Evolutionary conservation across 2,888 invertebrate species (phyloP).

Genomic region (Athalia cordata): DNA sequence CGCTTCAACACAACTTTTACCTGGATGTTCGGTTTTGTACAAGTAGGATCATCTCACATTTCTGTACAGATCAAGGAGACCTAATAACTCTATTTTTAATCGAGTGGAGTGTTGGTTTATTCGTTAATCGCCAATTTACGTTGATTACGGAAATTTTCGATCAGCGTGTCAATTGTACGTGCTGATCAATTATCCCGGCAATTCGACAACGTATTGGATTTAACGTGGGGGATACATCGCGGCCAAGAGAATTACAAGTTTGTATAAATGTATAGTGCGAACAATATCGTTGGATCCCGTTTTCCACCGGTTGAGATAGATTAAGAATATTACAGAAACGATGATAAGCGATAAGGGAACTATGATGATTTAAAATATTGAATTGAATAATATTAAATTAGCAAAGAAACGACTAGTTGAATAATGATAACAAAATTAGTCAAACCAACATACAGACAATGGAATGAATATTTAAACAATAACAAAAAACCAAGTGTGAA

Average conservation of each 20-base stretch:
- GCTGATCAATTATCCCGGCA: background rate
- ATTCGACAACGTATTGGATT: conserved; percentile 7
- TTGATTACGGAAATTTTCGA: conserved; percentile 8
- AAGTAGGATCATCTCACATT: conserved; percentile 52
- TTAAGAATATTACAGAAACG: conserved; percentile 53
- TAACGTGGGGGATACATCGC: conserved; percentile 17
- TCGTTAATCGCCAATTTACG: conserved; percentile 3
- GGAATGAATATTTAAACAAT: background rate
- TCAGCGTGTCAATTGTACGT: background rate
- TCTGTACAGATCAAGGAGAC: conserved; percentile 62
- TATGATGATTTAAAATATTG: conserved; percentile 1
- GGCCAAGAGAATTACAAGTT: conserved; percentile 58
- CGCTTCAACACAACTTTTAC: conserved; percentile 53
- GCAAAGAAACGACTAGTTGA: background rate
- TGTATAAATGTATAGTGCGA: conserved; percentile 71
- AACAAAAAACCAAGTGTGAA: background rate
- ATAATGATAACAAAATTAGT: background rate
- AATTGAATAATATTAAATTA: background rate
- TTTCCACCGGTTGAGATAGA: conserved; percentile 54
- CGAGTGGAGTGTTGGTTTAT: conserved; percentile 52
- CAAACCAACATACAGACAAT: background rate
- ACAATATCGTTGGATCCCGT: conserved; percentile 66
- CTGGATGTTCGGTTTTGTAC: conserved; percentile 57
- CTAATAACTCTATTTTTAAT: conserved; percentile 54
- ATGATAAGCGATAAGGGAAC: conserved; percentile 36